Base-by-base conservation (phyloP, 2,113 vertebrate species). In the Vulpes ferrilata region DNA sequence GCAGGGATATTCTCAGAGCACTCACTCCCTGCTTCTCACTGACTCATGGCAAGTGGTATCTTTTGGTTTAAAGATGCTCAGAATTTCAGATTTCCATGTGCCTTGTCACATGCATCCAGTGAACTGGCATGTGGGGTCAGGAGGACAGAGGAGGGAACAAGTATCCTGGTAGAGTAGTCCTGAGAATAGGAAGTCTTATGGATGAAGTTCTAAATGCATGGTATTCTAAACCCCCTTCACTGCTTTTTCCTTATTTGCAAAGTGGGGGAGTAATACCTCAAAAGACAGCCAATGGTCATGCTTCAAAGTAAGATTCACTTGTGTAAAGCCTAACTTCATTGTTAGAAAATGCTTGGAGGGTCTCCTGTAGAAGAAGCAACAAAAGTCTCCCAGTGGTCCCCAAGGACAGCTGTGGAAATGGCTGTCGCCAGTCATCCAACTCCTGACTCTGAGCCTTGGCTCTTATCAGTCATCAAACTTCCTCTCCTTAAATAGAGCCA, bases 401-500 rank as follows among this genome's bases (percentile, higher is more conserved):
- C 27, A 88, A 83, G 93, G 95, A 93, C 79, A 86, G 43, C 16
- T 82, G 57, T 95, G 95, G 95, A 87, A 93, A 89, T 55, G 88
- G 59, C 76, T 97, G 97, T 95, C 13, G 0, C 93, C 96, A 92
- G 57, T 80, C 90, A 71, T 92, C 73, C 53, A 93, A 69, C n/a
- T 91, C 71, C 96, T 93, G 86, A 97, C 91, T 88, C 92, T 43
- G 35, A 78, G 91, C 22, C 82, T 88, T 35, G 79, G n/a, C 16
- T 86, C 85, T 95, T 97, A 98, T 97, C 98, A 83, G 97, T 65
- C 88, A 96, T 94, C 97, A 55, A 95, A 95, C 90, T 98, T 98
- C 95, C 97, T 95, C 85, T 97, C 97, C 90, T 89, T 94, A 98
- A 98, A 98, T 95, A 96, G 87, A 94, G 76, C 51, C 48, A 71